Evolutionary conservation across 2,888 invertebrate species (phyloP), one percentile per base, ranked within the genome.

Genomic region (Synanthedon formicaeformis): DNA sequence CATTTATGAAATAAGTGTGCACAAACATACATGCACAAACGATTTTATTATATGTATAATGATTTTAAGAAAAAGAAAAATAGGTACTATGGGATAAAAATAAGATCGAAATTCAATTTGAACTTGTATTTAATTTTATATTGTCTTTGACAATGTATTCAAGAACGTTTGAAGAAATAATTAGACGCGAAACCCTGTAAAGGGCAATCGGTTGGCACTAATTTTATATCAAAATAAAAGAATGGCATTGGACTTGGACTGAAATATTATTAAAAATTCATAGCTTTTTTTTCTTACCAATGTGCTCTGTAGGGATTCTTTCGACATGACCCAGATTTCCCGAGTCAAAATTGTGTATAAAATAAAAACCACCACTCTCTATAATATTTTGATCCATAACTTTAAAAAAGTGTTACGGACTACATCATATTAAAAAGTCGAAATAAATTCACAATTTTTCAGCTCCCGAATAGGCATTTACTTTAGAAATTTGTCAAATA

Each of bases 311-410:
- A 50, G 90, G 87, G 54, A 93, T 92, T 67, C 91, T 89, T 75
- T 96, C 95, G 52, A 96, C 96, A 81, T 90, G 91, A 53, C 93
- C 92, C 64, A 96, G 89, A 86, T 97, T 97, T 55, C 95, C 96
- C 49, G 96, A 96, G 81, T 96, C 96, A 88, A 96, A 96, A 77
- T 94, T 93, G 65, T 95, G 94, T 64, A 92, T 92, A 84, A 97
- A 96, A 65, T 90, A 89, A 81, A 96, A 93, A 65, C 92, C 93
- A 65, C 91, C 93, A 74, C 92, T 91, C 69, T 89, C 89, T 63
- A 92, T 83, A 67, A 81, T 73, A 73, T 75, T 83, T 65, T 76
- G 77, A 78, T 83, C 87, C 87, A 87, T 87, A 65, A 72, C 76
- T 79, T 62, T 34, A 34, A 8, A 69, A 63, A 64, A 67, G 61